Evolutionary conservation across 2,113 vertebrate genomes (phyloP), one percentile per base, ranked within the genome.

Genomic region (Hippopotamus amphibius): DNA sequence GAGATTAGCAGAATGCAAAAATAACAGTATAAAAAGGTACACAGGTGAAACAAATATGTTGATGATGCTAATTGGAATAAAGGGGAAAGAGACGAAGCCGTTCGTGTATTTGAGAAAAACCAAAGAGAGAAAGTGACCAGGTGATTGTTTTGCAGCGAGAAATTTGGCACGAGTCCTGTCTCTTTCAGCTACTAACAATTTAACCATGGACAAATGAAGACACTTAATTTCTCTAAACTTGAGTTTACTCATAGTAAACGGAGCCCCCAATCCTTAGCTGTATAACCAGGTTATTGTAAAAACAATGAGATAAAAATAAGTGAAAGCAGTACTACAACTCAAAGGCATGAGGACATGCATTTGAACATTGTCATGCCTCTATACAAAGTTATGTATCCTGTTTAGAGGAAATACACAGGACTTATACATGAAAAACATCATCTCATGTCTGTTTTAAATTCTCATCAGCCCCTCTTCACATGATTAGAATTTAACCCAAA

Each of bases 171-270:
- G 10, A 57, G 8, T 43, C 41, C 15, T 24, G 21, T 13, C 82
- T 61, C 46, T 93, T 79, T 0, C 14, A 83, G 48, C 74, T 71
- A 68, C n/a, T 95, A 65, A 77, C 24, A 87, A 48, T 77, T 90
- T 83, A 83, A 72, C 26, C 3, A 37, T 11, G 24, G 13, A 8
- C 14, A 41, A 41, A 80, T 12, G 19, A 91, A 90, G 76, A 66
- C 22, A 93, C 41, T 63, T 66, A 61, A 83, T 17, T 80, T 68
- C 26, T 83, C 61, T 59, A 79, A 19, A 61, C 22, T 1, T 63
- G 21, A 61, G 22, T 53, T 79, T 61, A 26, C 22, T 63, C 53
- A n/a, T 14, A 41, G 13, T 41, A 68, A 95, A 43, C 22, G 12
- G 55, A 83, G 3, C 16, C 19, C 30, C 24, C 33, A n/a, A 33